A percentile compares a stretch with the other conserved stretches of the same genome.
Evolutionary conservation across 64 coral and sea anemone genomes (phyloP).

Genomic region (Porites lutea): DNA sequence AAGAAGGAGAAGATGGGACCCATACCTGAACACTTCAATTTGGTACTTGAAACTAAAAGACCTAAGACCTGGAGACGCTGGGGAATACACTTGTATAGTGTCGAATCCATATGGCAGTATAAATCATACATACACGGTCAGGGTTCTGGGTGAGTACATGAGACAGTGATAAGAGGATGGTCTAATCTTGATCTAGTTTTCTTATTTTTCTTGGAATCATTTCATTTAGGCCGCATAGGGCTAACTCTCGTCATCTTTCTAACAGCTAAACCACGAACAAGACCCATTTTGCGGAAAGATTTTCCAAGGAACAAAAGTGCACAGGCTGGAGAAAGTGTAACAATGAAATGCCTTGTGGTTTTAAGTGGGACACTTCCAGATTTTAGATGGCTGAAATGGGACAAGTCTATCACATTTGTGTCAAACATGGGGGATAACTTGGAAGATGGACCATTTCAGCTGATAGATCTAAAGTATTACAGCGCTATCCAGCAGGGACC

Average conservation of each 20-base stretch:
- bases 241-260: neutral
- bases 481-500: conserved; percentile 16
- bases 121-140: conserved; percentile 39
- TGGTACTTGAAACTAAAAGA: conserved; percentile 38
- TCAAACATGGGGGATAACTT: neutral
- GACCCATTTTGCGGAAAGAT: conserved; percentile 29
- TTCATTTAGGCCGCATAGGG: too few relatives aligned
- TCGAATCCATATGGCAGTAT: conserved; percentile 54
- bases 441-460: neutral
- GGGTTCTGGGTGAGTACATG: conserved; percentile 39
- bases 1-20: conserved; percentile 2
- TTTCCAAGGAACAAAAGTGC: conserved; percentile 63
- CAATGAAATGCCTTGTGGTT: conserved; percentile 56
- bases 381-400: conserved; percentile 73
- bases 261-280: conserved; percentile 7
- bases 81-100: conserved; percentile 51
- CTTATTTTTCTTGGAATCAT: too few relatives aligned
- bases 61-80: conserved; percentile 15
- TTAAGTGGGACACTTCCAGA: conserved; percentile 53
- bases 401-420: conserved; percentile 10
- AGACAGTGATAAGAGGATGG: too few relatives aligned
- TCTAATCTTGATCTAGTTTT: too few relatives aligned
- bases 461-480: conserved; percentile 53
- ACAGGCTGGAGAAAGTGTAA: conserved; percentile 16
- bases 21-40: neutral